These are phyloP conservation scores for Myanophis thanlyinensis DNA, from an alignment of 2,113 vertebrate species.

Conservation along the genomic window DNA sequence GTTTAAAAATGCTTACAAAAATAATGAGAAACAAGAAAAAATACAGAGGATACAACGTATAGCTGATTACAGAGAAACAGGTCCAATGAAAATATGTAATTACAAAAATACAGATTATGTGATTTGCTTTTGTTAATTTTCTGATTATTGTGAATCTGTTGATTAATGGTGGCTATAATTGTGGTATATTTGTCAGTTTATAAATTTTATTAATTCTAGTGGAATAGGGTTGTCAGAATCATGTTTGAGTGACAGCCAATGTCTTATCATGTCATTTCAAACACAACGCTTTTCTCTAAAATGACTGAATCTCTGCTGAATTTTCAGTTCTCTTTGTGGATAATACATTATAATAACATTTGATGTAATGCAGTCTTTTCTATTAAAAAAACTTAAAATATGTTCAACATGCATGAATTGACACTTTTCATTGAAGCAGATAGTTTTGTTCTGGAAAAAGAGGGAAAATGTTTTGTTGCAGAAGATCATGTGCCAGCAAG, in stretches of 20 bases:
- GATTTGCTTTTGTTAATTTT: neutral
- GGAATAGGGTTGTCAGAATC: neutral
- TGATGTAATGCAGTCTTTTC: neutral
- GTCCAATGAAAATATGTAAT: neutral
- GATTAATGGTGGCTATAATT: neutral
- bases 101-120: neutral
- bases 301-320: neutral
- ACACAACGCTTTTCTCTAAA: neutral
- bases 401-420: neutral
- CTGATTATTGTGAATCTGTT: neutral
- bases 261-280: neutral
- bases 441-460: neutral
- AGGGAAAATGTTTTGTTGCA: fast-evolving
- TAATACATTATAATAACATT: neutral
- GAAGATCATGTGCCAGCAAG: neutral
- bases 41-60: too few relatives aligned
- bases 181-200: neutral
- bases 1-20: neutral
- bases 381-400: neutral
- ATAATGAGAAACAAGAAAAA: neutral
- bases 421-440: conserved; percentile 7
- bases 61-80: neutral
- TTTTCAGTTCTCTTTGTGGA: neutral
- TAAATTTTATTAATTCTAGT: neutral
- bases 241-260: neutral